Evolutionary conservation across 1,140 invertebrate species (phyloP).

Genomic region (Mya arenaria): DNA sequence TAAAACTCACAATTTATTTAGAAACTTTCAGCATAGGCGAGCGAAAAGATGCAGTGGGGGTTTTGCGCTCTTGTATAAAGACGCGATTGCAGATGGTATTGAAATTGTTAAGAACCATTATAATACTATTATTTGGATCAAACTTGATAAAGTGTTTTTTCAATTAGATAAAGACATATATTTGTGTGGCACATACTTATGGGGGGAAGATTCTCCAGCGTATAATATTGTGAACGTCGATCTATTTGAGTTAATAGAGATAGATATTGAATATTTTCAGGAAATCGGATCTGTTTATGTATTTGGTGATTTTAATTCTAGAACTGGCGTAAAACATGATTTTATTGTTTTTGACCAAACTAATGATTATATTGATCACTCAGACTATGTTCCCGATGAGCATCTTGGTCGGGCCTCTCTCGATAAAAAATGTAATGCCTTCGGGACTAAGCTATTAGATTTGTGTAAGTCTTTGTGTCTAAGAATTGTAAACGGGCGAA

Average conservation of each 20-base stretch:
- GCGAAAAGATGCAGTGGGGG: conserved; percentile 3
- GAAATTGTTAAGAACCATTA: conserved; percentile 25
- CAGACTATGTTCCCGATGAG: conserved; percentile 3
- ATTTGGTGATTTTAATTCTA: conserved; percentile 10
- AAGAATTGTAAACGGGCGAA: neutral
- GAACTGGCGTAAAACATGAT: neutral
- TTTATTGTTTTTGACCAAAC: conserved; percentile 3
- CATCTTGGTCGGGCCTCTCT: neutral
- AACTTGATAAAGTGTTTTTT: conserved; percentile 16
- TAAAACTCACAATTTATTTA: conserved; percentile 13
- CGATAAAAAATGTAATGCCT: conserved; percentile 4
- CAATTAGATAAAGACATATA: conserved; percentile 12
- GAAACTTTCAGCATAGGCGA: conserved; percentile 12
- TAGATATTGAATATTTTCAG: conserved; percentile 6
- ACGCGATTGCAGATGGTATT: neutral
- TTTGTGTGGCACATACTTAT: conserved; percentile 25
- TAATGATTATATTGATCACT: neutral
- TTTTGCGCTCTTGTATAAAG: conserved; percentile 9
- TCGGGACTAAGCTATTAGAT: neutral
- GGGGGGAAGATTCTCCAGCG: conserved; percentile 15
- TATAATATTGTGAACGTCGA: conserved; percentile 23
- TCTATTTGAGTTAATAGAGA: conserved; percentile 21
- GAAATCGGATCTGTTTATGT: conserved; percentile 3
- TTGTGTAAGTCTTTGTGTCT: neutral
- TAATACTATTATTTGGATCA: conserved; percentile 3